Evolutionary conservation across 1,140 invertebrate species (phyloP).

Genomic region (Arion vulgaris): DNA sequence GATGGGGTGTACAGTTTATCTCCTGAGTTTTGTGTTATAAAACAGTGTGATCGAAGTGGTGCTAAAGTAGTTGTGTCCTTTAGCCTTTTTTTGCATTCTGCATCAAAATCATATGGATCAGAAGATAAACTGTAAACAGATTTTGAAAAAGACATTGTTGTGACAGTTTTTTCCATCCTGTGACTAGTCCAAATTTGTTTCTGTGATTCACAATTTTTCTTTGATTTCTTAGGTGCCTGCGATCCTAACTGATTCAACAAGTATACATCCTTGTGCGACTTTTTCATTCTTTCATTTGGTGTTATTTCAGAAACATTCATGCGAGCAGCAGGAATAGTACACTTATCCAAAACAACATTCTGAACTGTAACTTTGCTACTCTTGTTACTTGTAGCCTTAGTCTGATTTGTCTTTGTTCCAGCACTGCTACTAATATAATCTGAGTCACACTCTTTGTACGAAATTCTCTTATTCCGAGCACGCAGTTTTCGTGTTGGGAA

Average conservation of each 20-base stretch:
- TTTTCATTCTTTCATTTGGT: background rate
- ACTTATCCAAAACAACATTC: background rate
- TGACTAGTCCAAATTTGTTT: slow-evolving; percentile 10
- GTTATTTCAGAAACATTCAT: background rate
- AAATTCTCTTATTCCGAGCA: slow-evolving; percentile 4
- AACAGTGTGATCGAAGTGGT: background rate
- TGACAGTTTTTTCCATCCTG: slow-evolving; percentile 18
- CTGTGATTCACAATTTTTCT: background rate
- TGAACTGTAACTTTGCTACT: background rate
- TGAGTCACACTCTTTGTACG: slow-evolving; percentile 21
- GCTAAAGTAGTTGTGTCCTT: background rate
- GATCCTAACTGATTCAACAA: background rate
- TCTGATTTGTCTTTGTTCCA: background rate
- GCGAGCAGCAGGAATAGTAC: background rate
- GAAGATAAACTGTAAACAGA: background rate
- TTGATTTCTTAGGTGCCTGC: slow-evolving; percentile 11
- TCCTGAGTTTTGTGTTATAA: background rate
- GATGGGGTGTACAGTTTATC: background rate
- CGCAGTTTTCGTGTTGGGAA: background rate
- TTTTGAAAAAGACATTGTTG: slow-evolving; percentile 9
- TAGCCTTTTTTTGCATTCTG: background rate
- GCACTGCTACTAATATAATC: background rate
- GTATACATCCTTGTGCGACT: background rate
- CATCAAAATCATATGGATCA: slow-evolving; percentile 39
- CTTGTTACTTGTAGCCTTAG: background rate